These are phyloP conservation scores for Chaitophorus viminalis DNA, from an alignment of 2,888 invertebrate genomes.

Conservation along the genomic window DNA sequence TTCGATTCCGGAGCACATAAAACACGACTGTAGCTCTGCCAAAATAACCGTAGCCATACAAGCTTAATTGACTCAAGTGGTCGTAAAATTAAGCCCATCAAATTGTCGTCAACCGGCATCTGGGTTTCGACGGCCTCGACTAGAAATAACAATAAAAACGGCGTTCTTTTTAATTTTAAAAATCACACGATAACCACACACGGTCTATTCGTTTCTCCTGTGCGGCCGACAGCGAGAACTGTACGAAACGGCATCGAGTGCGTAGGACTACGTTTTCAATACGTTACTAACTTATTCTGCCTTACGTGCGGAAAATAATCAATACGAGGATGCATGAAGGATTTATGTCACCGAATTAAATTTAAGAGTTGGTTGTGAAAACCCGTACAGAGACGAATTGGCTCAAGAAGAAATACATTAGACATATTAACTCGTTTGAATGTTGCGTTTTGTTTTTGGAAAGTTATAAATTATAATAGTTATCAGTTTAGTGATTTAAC, in stretches of 20 bases:
- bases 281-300: neutral
- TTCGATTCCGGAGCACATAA: conserved; percentile 55
- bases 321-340: no score
- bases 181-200: neutral
- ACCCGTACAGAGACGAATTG: no score
- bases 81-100: conserved; percentile 62
- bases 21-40: conserved; percentile 47
- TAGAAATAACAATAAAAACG: conserved; percentile 32
- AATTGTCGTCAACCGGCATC: conserved; percentile 60
- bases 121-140: conserved; percentile 43
- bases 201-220: no score
- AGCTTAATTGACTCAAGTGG: conserved; percentile 62
- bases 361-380: no score
- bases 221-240: no score
- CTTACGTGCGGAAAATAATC: no score
- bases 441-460: no score
- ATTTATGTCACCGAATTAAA: no score
- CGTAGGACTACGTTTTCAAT: neutral
- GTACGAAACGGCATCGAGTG: neutral
- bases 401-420: no score
- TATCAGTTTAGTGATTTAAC: no score
- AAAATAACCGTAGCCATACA: conserved; percentile 55
- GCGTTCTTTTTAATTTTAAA: conserved; percentile 42
- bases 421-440: no score
- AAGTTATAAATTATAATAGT: no score